Evolutionary conservation across 2,888 invertebrate genomes (phyloP).

Genomic region (Drosophila yooni): DNA sequence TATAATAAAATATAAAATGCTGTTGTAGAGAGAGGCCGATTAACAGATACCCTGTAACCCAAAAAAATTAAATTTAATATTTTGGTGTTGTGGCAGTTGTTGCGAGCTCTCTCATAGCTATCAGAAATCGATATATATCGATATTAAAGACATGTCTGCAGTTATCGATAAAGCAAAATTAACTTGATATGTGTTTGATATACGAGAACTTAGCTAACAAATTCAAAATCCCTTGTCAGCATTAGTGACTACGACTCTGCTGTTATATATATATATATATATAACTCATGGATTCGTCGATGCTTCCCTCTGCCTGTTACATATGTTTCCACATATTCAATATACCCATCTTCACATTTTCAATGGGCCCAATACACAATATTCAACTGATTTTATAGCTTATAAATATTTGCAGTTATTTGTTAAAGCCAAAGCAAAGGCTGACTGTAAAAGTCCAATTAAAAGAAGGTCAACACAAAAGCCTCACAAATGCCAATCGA

Average conservation of each 20-base stretch:
- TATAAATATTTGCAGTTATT: slow-evolving; percentile 6
- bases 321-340: background rate
- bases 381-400: slow-evolving; percentile 14
- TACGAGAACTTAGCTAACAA: background rate
- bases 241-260: background rate
- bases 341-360: background rate
- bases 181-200: background rate
- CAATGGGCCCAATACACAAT: background rate
- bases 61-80: too few species aligned
- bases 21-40: background rate
- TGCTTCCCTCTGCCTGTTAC: background rate
- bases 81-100: too few species aligned
- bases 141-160: too few species aligned
- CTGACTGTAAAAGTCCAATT: background rate
- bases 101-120: too few species aligned
- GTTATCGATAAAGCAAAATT: too few species aligned
- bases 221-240: too few species aligned
- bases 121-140: too few species aligned
- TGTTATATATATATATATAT: background rate
- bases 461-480: slow-evolving; percentile 2
- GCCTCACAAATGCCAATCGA: slow-evolving; percentile 1
- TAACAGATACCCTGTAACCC: background rate
- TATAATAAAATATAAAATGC: background rate
- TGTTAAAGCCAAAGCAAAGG: slow-evolving; percentile 11
- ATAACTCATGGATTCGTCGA: background rate